Base-by-base conservation (phyloP, 1,140 invertebrate genomes). In the Hesperophylax magnus region DNA sequence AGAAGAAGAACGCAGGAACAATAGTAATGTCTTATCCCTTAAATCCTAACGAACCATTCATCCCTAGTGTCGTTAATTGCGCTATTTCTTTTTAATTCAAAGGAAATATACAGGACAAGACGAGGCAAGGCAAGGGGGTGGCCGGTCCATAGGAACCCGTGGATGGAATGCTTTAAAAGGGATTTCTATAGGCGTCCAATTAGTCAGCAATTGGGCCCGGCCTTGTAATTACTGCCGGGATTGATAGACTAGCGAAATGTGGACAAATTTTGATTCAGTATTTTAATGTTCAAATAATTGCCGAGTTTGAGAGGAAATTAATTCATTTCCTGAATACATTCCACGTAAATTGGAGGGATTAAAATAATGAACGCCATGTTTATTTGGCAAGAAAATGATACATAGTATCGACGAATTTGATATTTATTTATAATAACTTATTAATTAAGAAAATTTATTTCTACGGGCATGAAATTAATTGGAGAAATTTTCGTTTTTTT, bases 1-100 rank as follows among this genome's bases (percentile, higher is more conserved):
- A 47, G 39, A 14, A 47, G 39, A 47, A 47, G 39, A 47, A 47
- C 39, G 39, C 8, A 47, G 11, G 39, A 76, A 76, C 53, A 60
- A 60, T 60, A 56, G 54, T 1, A 17, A 1, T 14, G 54, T 60
- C 72, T 76, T 76, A 76, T 76, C 72, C 72, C 31, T 27, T 27
- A 58, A 47, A 60, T 76, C 72, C 54, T 76, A 76, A 76, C 54
- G 72, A 76, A 76, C 72, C 72, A 76, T 76, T 76, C 72, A 76
- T 76, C 60, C 72, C 27, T 76, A 58, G 72, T 60, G 72, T 60
- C 72, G 27, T 76, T 58, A 76, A 76, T 58, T 76, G 54, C 56
- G 72, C 72, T 76, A 76, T 76, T 76, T 76, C 72, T 58, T 76
- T 74, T 76, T 60, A 76, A 76, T 76, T 76, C 72, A 60, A 76